Evolutionary conservation across 2,888 invertebrate species (phyloP), one percentile per base, ranked within the genome.

Genomic region (Folsomia candida): DNA sequence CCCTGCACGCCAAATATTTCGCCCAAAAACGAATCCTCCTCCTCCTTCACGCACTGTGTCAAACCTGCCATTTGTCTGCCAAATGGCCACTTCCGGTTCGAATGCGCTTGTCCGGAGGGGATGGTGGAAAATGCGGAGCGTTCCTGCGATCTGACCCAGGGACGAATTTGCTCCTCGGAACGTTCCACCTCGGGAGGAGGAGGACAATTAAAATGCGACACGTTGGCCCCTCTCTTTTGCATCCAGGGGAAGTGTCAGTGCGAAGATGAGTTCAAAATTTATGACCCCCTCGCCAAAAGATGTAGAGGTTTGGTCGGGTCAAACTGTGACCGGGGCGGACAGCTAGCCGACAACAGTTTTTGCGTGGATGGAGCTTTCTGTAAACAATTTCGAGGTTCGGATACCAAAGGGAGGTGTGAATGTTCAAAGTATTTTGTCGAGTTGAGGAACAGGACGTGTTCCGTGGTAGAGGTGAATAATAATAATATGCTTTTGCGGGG

Each of bases 61-160:
- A 9, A 18, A 22, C 61, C 57, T 1, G 68, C 70, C 1, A 4
- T 70, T 14, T 73, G 73, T 29, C 3, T 64, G 18, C 63, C 27
- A 14, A 20, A n/a, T 20, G 63, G 51, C 6, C 57, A 64, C 2
- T 24, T 63, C 20, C 28, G 60, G 18, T 61, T 22, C 51, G 61
- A 65, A n/a, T 73, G 73, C 25, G 28, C n/a, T 18, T 73, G 73
- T 61, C 68, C 70, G 1, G 47, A 24, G 0, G 73, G 73, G 4
- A 68, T 18, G 51, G 68, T 70, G 28, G 73, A 73, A 51, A 73
- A 68, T n/a, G 25, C 2, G 25, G 65, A 70, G 3, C 2, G 66
- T 28, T n/a, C 65, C 18, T 73, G 73, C 28, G 70, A 70, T 24
- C 57, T 73, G 57, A 68, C 51, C 28, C 69, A 37, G 47, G 73